Percentiles rank a stretch among this genome's conserved stretches.
These are phyloP conservation scores for Anastrepha ludens DNA, from an alignment of 1,140 invertebrate species.

Conservation along the genomic window DNA sequence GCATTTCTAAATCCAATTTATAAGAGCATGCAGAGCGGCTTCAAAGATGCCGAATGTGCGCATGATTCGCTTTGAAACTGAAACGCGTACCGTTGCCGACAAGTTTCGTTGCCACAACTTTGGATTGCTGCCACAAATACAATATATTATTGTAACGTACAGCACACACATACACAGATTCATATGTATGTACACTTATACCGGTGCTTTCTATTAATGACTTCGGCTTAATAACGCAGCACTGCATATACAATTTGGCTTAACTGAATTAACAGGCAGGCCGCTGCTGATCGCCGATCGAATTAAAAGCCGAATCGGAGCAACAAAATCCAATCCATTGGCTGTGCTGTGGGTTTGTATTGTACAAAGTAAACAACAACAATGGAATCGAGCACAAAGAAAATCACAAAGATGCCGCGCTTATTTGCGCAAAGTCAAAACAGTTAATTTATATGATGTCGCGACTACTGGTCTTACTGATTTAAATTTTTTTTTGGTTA, in stretches of 20 bases:
- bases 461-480: constrained; percentile 74
- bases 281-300: constrained; percentile 5
- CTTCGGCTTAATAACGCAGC: constrained; percentile 24
- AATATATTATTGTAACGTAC: background rate
- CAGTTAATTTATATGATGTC: constrained; percentile 74
- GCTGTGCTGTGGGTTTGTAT: background rate
- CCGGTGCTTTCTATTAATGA: constrained; percentile 36
- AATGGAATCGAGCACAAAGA: background rate
- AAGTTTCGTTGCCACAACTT: background rate
- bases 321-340: background rate
- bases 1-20: background rate
- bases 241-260: background rate
- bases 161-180: background rate
- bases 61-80: background rate
- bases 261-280: constrained; percentile 7
- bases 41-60: constrained; percentile 46
- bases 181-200: background rate
- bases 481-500: constrained; percentile 69
- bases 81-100: constrained; percentile 15
- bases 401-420: constrained; percentile 52
- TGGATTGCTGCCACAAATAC: constrained; percentile 11
- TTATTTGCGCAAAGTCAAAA: constrained; percentile 73
- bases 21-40: background rate
- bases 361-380: background rate
- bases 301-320: background rate